Base-by-base conservation (phyloP, 2,888 invertebrate genomes). In the Calameuta idolon region DNA sequence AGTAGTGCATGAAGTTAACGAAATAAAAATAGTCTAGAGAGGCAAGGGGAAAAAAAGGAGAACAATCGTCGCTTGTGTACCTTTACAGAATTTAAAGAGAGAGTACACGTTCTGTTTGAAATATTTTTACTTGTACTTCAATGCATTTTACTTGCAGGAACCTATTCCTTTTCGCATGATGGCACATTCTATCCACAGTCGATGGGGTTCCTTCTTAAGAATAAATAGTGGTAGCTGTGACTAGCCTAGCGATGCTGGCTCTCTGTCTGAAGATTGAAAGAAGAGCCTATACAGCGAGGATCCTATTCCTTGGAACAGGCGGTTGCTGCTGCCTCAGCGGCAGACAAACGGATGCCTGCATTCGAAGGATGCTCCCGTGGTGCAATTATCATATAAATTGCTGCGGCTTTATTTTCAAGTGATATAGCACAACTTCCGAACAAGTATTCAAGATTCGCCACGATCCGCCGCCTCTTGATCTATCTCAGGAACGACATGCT, bases 351-450 rank as follows among this genome's bases (percentile, higher is more conserved):
- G 85, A 86, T 83, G 83, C 81, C 79, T 82, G 85, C 81, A 85
- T 84, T 80, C 79, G 82, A 86, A 85, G 81, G 85, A 83, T 82
- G 82, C 82, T 77, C 78, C 76, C 75, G 76, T 80, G 80, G 80
- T 75, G 80, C 87, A 90, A 89, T 90, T 89, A 90, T 87, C 89
- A 89, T 89, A 89, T 89, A 89, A 89, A 90, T 90, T 88, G 88
- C 85, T 80, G 79, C 75, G 76, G 79, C 76, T 83, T 84, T 87
- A 83, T 84, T 86, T 80, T 76, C 69, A 71, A 34, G 15, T 15
- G 71, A 71, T 33, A 34, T 34, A 34, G 71, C 34, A 23, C 55
- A 55, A 55, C 55, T 55, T 55, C 23, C 55, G 23, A 55, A 55
- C 55, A 55, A 55, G 55, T 55, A 55, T 55, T 55, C 55, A 55